A percentile compares a stretch with the other conserved stretches of the same genome.
These are phyloP conservation scores for Ptychadena robeensis DNA, from an alignment of 2,797 vertebrate species.

Conservation along the genomic window DNA sequence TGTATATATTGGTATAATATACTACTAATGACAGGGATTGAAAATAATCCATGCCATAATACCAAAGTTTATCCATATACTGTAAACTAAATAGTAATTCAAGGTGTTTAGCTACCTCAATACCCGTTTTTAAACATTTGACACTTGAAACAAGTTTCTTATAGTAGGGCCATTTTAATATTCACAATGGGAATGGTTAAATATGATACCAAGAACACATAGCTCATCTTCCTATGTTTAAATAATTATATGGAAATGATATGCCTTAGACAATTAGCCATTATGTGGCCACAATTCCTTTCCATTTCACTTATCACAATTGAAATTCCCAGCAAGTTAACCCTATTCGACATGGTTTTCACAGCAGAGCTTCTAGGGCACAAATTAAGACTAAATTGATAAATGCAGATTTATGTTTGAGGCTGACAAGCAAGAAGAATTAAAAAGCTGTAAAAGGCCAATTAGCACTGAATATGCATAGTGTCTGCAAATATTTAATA, in stretches of 20 bases:
- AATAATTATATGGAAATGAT: conserved; percentile 15
- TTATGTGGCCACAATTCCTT: conserved; percentile 66
- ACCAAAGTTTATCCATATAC: no score
- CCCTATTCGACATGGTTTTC: conserved; percentile 70
- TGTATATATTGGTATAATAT: no score
- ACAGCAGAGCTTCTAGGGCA: conserved; percentile 68
- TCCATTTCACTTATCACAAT: conserved; percentile 68
- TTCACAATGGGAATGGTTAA: neutral
- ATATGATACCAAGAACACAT: neutral
- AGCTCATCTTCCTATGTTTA: neutral
- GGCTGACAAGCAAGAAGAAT: conserved; percentile 71
- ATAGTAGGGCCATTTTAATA: neutral
- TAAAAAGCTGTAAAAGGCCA: conserved; percentile 73
- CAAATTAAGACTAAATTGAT: conserved; percentile 73
- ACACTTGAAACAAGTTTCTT: no score
- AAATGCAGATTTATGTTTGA: conserved; percentile 73
- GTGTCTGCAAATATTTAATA: conserved; percentile 73
- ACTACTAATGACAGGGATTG: no score
- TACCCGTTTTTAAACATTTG: no score
- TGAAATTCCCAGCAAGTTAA: conserved; percentile 69
- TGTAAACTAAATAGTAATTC: no score
- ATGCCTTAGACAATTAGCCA: conserved; percentile 57
- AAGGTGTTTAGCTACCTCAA: no score
- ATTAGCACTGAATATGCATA: conserved; percentile 75
- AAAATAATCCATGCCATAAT: no score